These are phyloP conservation scores for Himalopsyche kuldschensis DNA, from an alignment of 2,888 invertebrate genomes.

Conservation along the genomic window DNA sequence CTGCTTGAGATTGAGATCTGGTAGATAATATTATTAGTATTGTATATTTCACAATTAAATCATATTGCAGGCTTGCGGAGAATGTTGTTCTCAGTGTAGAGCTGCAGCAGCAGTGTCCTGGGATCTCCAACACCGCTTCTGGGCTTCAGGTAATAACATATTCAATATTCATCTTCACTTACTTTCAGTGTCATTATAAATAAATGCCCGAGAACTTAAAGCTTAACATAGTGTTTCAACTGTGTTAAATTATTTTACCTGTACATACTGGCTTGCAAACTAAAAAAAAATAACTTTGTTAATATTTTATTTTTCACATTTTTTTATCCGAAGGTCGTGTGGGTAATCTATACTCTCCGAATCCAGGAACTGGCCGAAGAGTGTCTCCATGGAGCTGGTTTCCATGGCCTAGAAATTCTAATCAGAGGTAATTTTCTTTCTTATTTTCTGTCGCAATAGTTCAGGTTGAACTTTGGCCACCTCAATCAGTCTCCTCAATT, in stretches of 20 bases:
- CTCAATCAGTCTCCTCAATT: too few relatives aligned
- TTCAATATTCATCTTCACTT: slow-evolving; percentile 6
- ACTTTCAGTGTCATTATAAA: slow-evolving; percentile 39
- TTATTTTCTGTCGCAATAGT: too few relatives aligned
- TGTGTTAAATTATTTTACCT: too few relatives aligned
- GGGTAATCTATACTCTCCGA: slow-evolving; percentile 83
- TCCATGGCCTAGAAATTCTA: slow-evolving; percentile 68
- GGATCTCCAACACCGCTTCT: slow-evolving; percentile 57
- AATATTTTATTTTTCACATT: too few relatives aligned
- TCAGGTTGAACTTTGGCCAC: too few relatives aligned
- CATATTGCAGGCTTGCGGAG: slow-evolving; percentile 49
- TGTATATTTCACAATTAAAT: too few relatives aligned
- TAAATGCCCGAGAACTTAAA: too few relatives aligned
- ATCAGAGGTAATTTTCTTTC: slow-evolving; percentile 50
- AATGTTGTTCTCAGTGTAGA: slow-evolving; percentile 55
- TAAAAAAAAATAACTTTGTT: too few relatives aligned
- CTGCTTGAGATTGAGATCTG: too few relatives aligned
- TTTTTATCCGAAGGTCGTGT: slow-evolving; percentile 56
- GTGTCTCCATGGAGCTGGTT: slow-evolving; percentile 74
- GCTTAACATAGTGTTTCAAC: too few relatives aligned
- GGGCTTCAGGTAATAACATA: slow-evolving; percentile 52
- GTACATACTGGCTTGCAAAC: too few relatives aligned
- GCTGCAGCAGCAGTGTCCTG: slow-evolving; percentile 54
- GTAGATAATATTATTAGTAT: too few relatives aligned
- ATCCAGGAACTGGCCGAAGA: slow-evolving; percentile 66